Conservation (phyloP, 2,113 vertebrate genomes). For the Pterophyllum scalare region DNA sequence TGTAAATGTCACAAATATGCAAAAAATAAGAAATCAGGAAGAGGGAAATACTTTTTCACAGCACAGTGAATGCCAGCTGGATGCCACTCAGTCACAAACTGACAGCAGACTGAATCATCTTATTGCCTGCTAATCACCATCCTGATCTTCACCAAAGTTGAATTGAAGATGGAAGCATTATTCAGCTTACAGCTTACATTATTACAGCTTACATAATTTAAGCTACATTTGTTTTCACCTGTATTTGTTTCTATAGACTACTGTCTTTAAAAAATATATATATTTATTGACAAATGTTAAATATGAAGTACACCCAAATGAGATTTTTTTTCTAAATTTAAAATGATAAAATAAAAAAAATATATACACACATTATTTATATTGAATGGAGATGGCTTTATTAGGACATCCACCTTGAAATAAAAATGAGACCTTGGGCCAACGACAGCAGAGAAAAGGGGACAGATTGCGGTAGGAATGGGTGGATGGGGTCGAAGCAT, state of each 20-base stretch:
- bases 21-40: not conserved
- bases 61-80: too few relatives aligned
- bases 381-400: conserved; percentile 29
- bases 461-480: not conserved
- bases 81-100: not conserved
- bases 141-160: not conserved
- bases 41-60: not conserved
- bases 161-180: not conserved
- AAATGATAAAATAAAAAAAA: conserved; percentile 18
- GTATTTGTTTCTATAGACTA: not conserved
- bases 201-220: too few relatives aligned
- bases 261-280: not conserved
- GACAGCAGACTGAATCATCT: not conserved
- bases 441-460: conserved; percentile 15
- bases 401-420: conserved; percentile 44
- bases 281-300: not conserved
- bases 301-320: not conserved
- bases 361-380: conserved; percentile 11
- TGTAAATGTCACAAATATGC: not conserved
- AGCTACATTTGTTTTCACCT: not conserved
- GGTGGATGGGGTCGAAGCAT: conserved; percentile 4
- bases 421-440: conserved; percentile 55
- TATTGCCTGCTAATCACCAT: not conserved
- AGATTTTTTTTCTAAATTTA: conserved; percentile 5
- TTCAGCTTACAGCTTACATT: not conserved